Conservation (phyloP, 1,140 invertebrate genomes). For the Magallana gigas region DNA sequence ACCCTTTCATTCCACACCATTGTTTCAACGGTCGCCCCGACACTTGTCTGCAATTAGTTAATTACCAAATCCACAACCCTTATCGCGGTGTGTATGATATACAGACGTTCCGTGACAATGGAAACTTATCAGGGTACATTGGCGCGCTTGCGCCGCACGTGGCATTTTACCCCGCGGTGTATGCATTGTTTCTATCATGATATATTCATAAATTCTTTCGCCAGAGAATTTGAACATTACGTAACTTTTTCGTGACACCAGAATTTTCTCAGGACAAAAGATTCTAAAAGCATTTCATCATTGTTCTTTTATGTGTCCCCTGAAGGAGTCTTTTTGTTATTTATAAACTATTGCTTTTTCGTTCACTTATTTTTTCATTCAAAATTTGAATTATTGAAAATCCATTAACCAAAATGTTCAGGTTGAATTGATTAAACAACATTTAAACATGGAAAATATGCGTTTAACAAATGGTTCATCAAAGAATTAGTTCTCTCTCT, state of each 20-base stretch:
- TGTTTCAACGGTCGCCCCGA: neutral
- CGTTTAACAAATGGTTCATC: no score
- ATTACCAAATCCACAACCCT: neutral
- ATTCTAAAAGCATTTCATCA: neutral
- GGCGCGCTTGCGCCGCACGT: neutral
- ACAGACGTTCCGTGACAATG: neutral
- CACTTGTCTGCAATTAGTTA: conserved; percentile 5
- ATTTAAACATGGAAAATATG: no score
- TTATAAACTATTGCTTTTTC: no score
- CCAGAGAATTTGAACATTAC: neutral
- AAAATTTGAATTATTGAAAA: no score
- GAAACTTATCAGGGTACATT: neutral
- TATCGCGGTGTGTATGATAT: conserved; percentile 9
- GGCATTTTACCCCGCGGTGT: neutral
- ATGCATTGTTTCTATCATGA: neutral
- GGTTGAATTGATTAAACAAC: no score
- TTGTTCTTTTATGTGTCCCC: no score
- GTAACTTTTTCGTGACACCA: neutral
- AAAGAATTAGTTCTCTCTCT: no score
- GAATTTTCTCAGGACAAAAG: neutral
- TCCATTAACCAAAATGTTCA: no score
- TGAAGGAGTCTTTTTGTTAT: no score
- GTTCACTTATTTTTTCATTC: no score
- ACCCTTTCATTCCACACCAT: no score
- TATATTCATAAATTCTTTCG: neutral